phyloP scores from a whole-genome alignment of 2,797 vertebrate species.

The Phaenicophaeus curvirostris region DNA sequence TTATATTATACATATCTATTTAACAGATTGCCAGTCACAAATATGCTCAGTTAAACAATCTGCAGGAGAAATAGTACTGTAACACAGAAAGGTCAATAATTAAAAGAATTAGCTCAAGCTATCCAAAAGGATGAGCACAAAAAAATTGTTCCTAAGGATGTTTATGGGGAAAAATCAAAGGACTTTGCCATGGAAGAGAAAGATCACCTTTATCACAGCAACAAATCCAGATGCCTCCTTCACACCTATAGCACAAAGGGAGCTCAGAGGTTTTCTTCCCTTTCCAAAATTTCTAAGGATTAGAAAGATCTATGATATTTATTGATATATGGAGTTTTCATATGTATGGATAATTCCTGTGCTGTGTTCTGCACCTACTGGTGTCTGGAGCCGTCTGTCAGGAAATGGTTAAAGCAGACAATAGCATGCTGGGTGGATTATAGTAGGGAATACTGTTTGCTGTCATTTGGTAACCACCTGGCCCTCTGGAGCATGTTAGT shows the following conservation, averaged over 20 bases:
- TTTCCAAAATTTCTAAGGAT: not conserved
- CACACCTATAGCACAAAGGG: not conserved
- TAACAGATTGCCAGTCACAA: not conserved
- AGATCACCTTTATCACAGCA: not conserved
- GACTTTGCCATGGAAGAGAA: not conserved
- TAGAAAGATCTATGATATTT: not conserved
- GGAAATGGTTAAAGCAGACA: not conserved
- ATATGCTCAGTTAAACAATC: not conserved
- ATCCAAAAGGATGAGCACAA: not conserved
- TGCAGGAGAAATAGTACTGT: not conserved
- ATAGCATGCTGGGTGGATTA: not conserved
- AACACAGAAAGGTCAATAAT: not conserved
- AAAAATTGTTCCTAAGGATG: not conserved
- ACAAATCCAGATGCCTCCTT: not conserved
- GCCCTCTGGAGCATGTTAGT: not conserved
- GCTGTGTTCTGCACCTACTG: not conserved
- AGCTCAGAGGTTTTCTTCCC: not conserved
- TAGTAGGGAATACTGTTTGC: not conserved
- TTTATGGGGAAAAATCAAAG: not conserved
- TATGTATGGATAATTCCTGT: not conserved
- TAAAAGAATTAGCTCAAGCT: not conserved
- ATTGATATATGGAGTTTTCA: not conserved
- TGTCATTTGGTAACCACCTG: slow-evolving; percentile 14
- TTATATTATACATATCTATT: not conserved
- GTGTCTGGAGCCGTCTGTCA: not conserved